phyloP scores from a whole-genome alignment of 30 jellyfish, hydroid and myxozoan genomes.

The Rhopilema esculentum region DNA sequence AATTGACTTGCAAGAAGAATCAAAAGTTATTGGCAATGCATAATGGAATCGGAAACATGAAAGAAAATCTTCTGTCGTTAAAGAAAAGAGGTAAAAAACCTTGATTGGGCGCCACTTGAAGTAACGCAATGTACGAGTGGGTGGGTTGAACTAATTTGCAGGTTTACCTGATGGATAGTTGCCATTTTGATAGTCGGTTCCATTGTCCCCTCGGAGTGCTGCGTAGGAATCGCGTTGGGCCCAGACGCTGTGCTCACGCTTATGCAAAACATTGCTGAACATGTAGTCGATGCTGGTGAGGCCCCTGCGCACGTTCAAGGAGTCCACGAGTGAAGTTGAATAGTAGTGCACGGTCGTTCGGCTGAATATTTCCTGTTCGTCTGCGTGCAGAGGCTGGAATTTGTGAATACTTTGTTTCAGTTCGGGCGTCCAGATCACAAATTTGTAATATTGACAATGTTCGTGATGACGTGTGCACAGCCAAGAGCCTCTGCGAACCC shows the following conservation, averaged over 20 bases:
- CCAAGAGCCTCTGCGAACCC: constrained; percentile 67
- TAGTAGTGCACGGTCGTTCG: constrained; percentile 56
- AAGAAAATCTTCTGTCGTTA: no score
- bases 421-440: constrained; percentile 96
- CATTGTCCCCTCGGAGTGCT: constrained; percentile 64
- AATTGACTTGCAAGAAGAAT: no score
- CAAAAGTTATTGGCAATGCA: no score
- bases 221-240: constrained; percentile 91
- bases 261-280: constrained; percentile 67
- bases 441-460: constrained; percentile 73
- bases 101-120: neutral
- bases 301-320: constrained; percentile 65
- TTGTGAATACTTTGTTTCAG: constrained; percentile 60
- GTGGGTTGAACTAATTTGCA: neutral
- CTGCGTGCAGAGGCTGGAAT: constrained; percentile 41
- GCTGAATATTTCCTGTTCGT: constrained; percentile 54
- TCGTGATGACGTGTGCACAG: constrained; percentile 44
- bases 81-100: no score
- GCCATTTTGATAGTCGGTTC: constrained; percentile 66
- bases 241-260: constrained; percentile 81
- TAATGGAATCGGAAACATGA: no score
- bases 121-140: neutral
- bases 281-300: constrained; percentile 85
- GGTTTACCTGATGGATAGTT: constrained; percentile 61
- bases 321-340: constrained; percentile 78